A percentile compares a stretch with the other conserved stretches of the same genome.
phyloP scores from a whole-genome alignment of 2,888 invertebrate species.

The Drosophila rubida region DNA sequence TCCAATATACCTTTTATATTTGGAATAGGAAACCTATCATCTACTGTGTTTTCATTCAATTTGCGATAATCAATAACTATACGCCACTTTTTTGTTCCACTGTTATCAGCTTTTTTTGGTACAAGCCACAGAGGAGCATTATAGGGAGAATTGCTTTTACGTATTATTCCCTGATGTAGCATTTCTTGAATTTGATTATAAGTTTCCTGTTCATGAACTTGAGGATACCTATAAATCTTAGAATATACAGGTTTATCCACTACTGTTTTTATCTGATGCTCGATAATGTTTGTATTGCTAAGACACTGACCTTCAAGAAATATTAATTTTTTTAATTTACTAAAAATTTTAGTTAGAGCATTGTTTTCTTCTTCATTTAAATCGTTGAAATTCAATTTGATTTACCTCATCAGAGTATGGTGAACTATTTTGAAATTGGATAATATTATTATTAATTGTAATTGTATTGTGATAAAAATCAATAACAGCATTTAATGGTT shows the following conservation, averaged over 20 bases:
- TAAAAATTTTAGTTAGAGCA: conserved; percentile 30
- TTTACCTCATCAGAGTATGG: conserved; percentile 19
- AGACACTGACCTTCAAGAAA: background rate
- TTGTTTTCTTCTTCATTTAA: conserved; percentile 22
- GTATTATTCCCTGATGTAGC: conserved; percentile 58
- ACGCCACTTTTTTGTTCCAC: conserved; percentile 16
- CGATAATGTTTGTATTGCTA: conserved; percentile 6
- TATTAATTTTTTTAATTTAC: conserved; percentile 23
- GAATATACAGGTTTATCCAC: conserved; percentile 17
- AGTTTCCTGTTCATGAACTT: conserved; percentile 24
- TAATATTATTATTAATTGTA: conserved; percentile 17
- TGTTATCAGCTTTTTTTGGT: conserved; percentile 63
- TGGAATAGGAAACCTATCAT: conserved; percentile 7
- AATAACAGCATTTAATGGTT: conserved; percentile 38
- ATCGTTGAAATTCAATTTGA: conserved; percentile 19
- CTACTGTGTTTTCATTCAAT: conserved; percentile 43
- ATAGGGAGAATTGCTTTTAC: conserved; percentile 61
- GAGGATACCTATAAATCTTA: conserved; percentile 24
- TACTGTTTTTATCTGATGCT: conserved; percentile 20
- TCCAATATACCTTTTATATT: conserved; percentile 12
- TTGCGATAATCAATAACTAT: conserved; percentile 42
- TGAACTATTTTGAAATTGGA: conserved; percentile 22
- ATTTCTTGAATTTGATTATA: conserved; percentile 40
- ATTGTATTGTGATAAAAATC: conserved; percentile 36
- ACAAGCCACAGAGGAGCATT: conserved; percentile 65